Conservation (phyloP, 2,888 invertebrate species). For the Meta bourneti region DNA sequence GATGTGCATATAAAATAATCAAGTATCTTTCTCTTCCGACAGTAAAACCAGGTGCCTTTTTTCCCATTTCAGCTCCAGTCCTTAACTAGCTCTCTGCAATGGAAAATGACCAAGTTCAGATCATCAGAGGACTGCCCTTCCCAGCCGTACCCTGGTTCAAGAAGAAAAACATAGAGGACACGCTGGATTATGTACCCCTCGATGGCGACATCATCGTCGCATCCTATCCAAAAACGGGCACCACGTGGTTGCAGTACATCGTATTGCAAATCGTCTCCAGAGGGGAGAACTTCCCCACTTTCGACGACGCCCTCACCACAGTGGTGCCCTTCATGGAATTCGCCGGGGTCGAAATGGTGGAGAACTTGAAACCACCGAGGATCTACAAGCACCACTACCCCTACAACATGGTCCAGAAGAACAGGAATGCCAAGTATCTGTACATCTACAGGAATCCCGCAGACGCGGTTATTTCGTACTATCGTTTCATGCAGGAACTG, state of each 20-base stretch:
- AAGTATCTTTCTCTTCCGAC: too few species aligned
- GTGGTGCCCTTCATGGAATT: constrained; percentile 61
- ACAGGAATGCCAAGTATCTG: constrained; percentile 79
- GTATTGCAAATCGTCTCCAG: constrained; percentile 65
- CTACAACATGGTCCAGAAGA: constrained; percentile 56
- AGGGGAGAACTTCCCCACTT: constrained; percentile 78
- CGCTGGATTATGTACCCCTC: constrained; percentile 33
- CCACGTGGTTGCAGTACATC: constrained; percentile 75
- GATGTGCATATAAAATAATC: too few species aligned
- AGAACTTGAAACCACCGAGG: constrained; percentile 29
- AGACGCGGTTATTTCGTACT: constrained; percentile 81
- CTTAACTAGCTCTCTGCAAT: too few species aligned
- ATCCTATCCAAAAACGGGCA: constrained; percentile 75
- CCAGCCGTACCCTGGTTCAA: not conserved
- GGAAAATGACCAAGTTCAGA: too few species aligned
- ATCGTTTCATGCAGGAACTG: constrained; percentile 78
- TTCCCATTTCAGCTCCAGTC: too few species aligned
- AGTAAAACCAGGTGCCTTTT: too few species aligned
- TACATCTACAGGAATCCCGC: constrained; percentile 82
- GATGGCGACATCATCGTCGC: constrained; percentile 71
- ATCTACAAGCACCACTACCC: constrained; percentile 47
- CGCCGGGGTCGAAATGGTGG: constrained; percentile 33
- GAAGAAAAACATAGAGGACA: constrained; percentile 26
- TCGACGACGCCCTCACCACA: constrained; percentile 75
- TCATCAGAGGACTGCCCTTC: too few species aligned